These are phyloP conservation scores for Vesta saturnalis DNA, from an alignment of 2,888 invertebrate genomes.

Conservation along the genomic window DNA sequence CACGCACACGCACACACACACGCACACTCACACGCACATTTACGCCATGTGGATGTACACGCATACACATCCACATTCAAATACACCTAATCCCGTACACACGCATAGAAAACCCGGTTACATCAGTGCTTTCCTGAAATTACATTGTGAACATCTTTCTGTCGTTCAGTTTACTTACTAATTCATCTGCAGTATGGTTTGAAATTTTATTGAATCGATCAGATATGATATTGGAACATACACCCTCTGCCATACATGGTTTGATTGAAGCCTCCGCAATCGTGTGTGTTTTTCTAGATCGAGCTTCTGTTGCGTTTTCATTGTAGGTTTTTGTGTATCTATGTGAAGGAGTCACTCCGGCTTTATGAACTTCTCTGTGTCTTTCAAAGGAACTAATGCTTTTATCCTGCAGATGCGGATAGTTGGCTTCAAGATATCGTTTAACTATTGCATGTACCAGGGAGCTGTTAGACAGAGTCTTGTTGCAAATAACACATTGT, in stretches of 20 bases:
- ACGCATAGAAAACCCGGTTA: conserved; percentile 32
- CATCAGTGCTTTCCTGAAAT: conserved; percentile 42
- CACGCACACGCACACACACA: too few relatives aligned
- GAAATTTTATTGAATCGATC: conserved; percentile 15
- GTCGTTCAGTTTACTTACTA: neutral
- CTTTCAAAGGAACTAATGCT: too few relatives aligned
- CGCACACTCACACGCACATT: too few relatives aligned
- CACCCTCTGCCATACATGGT: conserved; percentile 1
- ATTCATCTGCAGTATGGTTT: conserved; percentile 17
- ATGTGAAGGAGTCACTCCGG: neutral
- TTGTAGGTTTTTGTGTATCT: conserved; percentile 4
- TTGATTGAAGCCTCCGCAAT: conserved; percentile 3
- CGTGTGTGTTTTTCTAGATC: conserved; percentile 6
- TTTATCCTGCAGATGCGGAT: neutral
- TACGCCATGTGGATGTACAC: too few relatives aligned
- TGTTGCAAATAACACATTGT: neutral
- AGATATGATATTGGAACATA: neutral
- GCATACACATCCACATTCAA: too few relatives aligned
- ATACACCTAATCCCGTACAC: too few relatives aligned
- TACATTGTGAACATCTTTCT: conserved; percentile 34
- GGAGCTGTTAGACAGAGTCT: neutral
- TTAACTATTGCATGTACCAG: neutral
- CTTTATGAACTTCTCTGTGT: neutral
- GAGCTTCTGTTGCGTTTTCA: conserved; percentile 10
- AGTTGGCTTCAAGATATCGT: neutral